Base-by-base conservation (phyloP, 2,797 vertebrate genomes). In the Anguilla obscura region DNA sequence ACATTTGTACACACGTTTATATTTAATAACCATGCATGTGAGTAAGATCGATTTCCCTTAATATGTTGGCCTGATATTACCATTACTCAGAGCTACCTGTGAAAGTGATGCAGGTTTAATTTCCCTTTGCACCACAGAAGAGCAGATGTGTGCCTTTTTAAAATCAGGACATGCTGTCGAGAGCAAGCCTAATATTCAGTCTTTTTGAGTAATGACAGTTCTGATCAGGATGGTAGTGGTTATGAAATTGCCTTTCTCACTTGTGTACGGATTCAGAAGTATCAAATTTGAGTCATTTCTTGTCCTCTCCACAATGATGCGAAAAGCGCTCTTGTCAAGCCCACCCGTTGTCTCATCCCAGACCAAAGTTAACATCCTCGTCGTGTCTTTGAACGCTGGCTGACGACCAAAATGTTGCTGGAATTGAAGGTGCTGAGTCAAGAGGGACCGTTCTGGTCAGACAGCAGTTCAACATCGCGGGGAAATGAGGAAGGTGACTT, bases 171-270 rank as follows among this genome's bases (percentile, higher is more conserved):
- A 58, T 58, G 56, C 56, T 58, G 56, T 18, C 56, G 14, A 58
- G 56, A 58, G 56, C 40, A 45, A 45, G 40, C 40, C 16, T 58
- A 58, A 58, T 58, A 18, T 58, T 58, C 56, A 58, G 56, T 58
- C 56, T 16, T 54, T 54, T 58, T 18, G 86, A 82, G 54, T 82
- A 50, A 30, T 63, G 76, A 45, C 74, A 24, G 52, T 36, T 52
- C 30, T 58, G 86, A 79, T 54, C 16, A n/a, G 12, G 54, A 18
- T 86, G 86, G 76, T 54, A 82, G 52, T 33, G 14, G 30, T 87
- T 33, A 16, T 58, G 86, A 71, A 82, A 45, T 27, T 27, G 76
- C 86, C 54, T 82, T 86, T 82, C 6, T 45, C 76, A 52, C 58
- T 14, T 60, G 56, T 27, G 76, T 50, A 80, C 71, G 40, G 86